These are phyloP conservation scores for Scomberomorus guttatus DNA, from an alignment of 2,797 vertebrate genomes.

Conservation along the genomic window DNA sequence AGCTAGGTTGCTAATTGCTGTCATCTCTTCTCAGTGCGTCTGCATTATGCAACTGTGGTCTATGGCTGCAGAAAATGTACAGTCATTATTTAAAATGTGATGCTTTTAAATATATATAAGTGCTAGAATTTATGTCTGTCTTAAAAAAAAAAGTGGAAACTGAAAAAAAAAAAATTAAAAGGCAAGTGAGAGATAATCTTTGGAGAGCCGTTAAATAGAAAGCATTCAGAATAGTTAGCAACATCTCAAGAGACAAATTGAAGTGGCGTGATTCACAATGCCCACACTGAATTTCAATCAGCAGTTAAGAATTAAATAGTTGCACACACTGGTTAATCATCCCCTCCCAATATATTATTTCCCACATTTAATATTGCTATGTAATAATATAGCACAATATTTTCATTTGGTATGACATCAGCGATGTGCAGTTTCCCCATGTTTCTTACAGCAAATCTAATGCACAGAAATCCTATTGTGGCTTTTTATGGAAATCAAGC, in stretches of 20 bases:
- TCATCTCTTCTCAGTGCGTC: neutral
- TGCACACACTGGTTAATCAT: neutral
- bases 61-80: constrained; percentile 15
- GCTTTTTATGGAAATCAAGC: constrained; percentile 49
- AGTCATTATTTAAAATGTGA: constrained; percentile 18
- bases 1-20: neutral
- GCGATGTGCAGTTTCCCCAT: neutral
- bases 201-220: neutral
- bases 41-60: neutral
- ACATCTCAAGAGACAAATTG: neutral
- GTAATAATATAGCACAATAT: neutral
- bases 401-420: constrained; percentile 1
- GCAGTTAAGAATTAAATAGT: constrained; percentile 5
- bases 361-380: neutral
- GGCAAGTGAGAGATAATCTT: constrained; percentile 3
- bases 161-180: neutral
- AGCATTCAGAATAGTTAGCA: neutral
- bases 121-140: neutral
- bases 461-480: constrained; percentile 16
- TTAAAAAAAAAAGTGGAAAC: neutral
- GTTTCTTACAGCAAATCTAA: constrained; percentile 24
- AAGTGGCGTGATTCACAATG: neutral
- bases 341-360: neutral
- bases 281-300: neutral
- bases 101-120: constrained; percentile 15